A percentile compares a stretch with the other conserved stretches of the same genome.
phyloP scores from a whole-genome alignment of 2,797 vertebrate species.

The Lithobates pipiens region DNA sequence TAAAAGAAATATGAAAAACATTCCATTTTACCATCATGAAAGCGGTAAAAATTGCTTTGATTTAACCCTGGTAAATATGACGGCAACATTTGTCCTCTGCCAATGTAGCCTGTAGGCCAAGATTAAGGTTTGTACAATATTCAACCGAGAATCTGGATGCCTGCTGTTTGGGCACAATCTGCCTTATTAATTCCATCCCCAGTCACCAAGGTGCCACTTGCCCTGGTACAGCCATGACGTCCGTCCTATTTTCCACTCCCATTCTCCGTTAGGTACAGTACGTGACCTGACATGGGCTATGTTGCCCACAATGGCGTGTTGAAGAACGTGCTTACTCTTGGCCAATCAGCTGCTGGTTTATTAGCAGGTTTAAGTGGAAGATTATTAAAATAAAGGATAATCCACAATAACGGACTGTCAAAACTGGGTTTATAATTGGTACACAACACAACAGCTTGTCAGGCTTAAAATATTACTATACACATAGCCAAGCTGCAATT shows the following conservation, averaged over 20 bases:
- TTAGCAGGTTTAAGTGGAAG: background rate
- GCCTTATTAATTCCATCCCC: conserved; percentile 2
- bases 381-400: conserved; percentile 1
- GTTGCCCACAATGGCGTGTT: background rate
- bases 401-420: background rate
- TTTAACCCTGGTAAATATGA: too few relatives aligned
- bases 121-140: too few relatives aligned
- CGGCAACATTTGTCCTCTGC: too few relatives aligned
- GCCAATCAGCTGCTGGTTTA: background rate
- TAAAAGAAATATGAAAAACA: too few relatives aligned
- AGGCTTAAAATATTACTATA: too few relatives aligned
- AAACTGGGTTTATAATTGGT: too few relatives aligned
- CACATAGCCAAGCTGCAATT: too few relatives aligned
- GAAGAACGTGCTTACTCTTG: background rate
- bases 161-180: too few relatives aligned
- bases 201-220: conserved; percentile 2
- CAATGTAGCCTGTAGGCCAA: too few relatives aligned
- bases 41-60: too few relatives aligned
- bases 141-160: background rate
- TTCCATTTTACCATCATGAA: too few relatives aligned
- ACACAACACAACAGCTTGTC: too few relatives aligned
- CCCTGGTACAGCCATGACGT: background rate
- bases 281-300: background rate
- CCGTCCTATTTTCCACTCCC: background rate
- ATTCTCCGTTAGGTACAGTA: conserved; percentile 13